A percentile compares a stretch with the other conserved stretches of the same genome.
These are phyloP conservation scores for Calcarius lapponicus DNA, from an alignment of 2,797 vertebrate species.

Conservation along the genomic window DNA sequence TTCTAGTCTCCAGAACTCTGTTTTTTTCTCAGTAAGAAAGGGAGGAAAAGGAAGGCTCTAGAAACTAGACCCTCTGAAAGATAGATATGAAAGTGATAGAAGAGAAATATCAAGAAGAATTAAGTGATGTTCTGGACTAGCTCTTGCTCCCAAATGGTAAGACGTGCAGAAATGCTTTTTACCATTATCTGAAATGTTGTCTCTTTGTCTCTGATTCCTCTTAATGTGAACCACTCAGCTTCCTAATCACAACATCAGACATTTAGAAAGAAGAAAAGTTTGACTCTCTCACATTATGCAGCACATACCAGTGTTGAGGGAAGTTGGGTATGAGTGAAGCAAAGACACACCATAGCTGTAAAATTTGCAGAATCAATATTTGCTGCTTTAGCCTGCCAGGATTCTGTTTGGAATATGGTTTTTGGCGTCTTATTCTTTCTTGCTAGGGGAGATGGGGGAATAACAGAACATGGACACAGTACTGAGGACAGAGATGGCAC, in stretches of 20 bases:
- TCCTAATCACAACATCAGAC: not conserved
- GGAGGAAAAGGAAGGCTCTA: not conserved
- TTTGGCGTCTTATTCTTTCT: not conserved
- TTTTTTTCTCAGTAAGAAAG: not conserved
- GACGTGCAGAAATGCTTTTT: not conserved
- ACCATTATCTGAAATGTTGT: not conserved
- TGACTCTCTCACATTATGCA: not conserved
- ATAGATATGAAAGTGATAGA: not conserved
- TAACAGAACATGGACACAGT: not conserved
- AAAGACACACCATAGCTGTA: accelerated
- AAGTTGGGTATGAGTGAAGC: not conserved
- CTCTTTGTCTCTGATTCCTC: not conserved
- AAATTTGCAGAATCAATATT: not conserved
- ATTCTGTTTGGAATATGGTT: not conserved
- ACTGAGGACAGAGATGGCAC: not conserved
- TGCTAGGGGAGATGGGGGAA: not conserved
- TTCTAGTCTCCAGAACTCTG: not conserved
- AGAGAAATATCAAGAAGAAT: not conserved
- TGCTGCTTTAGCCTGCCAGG: not conserved
- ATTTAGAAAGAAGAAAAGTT: not conserved
- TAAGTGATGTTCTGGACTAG: not conserved
- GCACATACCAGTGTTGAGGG: not conserved
- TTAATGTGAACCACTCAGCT: not conserved
- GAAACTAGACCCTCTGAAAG: not conserved
- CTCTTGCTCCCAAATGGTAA: not conserved